phyloP scores from a whole-genome alignment of 1,140 invertebrate genomes.

The Bombus turneri region DNA sequence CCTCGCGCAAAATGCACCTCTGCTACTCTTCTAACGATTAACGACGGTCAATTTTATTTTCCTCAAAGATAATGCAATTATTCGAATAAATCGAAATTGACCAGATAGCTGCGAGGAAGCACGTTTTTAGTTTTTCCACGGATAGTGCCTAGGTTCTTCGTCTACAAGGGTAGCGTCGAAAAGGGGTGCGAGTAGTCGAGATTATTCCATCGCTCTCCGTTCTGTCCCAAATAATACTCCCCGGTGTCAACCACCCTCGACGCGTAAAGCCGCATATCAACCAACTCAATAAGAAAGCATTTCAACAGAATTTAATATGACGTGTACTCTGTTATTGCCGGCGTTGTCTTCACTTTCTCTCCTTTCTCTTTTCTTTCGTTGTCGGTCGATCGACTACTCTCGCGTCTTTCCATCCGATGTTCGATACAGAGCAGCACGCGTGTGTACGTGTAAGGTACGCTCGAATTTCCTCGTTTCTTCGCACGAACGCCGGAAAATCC shows the following conservation, averaged over 20 bases:
- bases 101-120: conserved; percentile 7
- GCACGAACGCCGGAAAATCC: conserved; percentile 2
- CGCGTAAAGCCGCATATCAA: conserved; percentile 64
- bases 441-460: background rate
- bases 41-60: background rate
- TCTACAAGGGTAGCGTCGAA: background rate
- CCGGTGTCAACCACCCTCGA: conserved; percentile 35
- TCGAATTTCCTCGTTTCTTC: conserved; percentile 29
- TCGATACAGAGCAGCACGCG: background rate
- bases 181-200: background rate
- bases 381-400: background rate
- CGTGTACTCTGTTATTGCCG: conserved; percentile 69
- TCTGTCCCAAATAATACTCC: conserved; percentile 48
- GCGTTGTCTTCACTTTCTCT: conserved; percentile 59
- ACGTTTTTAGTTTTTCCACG: background rate
- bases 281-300: conserved; percentile 67
- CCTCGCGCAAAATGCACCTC: background rate
- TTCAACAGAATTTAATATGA: conserved; percentile 69
- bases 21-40: background rate
- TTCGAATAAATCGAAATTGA: conserved; percentile 4
- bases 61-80: background rate
- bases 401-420: background rate
- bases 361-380: conserved; percentile 19
- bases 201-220: conserved; percentile 54
- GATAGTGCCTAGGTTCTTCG: background rate